phyloP scores from a whole-genome alignment of 2,113 vertebrate species.

The Leiothrix lutea region DNA sequence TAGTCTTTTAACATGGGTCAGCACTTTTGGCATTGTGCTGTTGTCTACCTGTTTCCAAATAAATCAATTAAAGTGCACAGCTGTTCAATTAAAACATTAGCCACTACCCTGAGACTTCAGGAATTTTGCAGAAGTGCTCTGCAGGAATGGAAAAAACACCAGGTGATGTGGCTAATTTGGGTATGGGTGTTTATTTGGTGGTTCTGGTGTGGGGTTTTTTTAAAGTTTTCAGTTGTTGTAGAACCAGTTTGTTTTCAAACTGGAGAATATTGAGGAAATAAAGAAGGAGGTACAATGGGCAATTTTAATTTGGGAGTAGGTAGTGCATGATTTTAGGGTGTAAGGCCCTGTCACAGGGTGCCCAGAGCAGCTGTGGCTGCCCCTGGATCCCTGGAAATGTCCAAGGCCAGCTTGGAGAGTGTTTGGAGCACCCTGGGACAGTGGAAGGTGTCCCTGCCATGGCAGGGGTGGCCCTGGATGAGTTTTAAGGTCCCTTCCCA shows the following conservation, averaged over 20 bases:
- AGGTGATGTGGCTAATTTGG: background rate
- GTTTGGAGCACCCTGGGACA: accelerated
- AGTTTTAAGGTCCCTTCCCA: background rate
- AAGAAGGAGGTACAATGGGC: background rate
- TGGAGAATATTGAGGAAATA: background rate
- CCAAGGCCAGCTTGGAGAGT: background rate
- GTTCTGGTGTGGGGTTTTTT: background rate
- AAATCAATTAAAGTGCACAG: conserved; percentile 73
- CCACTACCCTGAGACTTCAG: background rate
- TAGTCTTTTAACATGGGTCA: conserved; percentile 72
- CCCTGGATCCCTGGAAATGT: background rate
- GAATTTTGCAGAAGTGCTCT: background rate
- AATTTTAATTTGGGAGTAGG: background rate
- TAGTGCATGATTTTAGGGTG: background rate
- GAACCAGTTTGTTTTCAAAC: background rate
- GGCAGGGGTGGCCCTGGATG: background rate
- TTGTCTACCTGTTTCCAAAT: conserved; percentile 53
- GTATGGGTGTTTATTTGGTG: background rate
- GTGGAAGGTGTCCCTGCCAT: background rate
- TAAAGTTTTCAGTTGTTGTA: background rate
- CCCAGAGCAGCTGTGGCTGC: background rate
- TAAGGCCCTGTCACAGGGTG: background rate
- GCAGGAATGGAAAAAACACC: background rate
- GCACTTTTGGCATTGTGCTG: conserved; percentile 41
- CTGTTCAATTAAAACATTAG: conserved; percentile 62